A percentile compares a stretch with the other conserved stretches of the same genome.
These are phyloP conservation scores for Copidosoma aretas DNA, from an alignment of 2,888 invertebrate species.

Conservation along the genomic window DNA sequence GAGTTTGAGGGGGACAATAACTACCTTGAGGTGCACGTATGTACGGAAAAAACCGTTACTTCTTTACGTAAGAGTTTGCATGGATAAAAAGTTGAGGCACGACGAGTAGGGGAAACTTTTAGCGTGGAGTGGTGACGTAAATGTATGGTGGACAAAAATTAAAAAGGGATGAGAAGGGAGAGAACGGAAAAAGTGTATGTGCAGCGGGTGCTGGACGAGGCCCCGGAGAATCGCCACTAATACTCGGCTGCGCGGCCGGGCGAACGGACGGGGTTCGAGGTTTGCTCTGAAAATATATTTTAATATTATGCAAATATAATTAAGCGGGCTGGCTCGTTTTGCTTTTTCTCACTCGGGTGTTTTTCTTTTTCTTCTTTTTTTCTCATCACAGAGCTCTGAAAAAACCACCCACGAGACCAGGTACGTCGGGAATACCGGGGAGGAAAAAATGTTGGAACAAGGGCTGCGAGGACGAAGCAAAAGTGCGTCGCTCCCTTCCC, in stretches of 20 bases:
- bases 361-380: conserved; percentile 24
- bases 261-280: conserved; percentile 42
- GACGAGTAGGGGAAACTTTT: background rate
- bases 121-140: background rate
- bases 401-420: conserved; percentile 18
- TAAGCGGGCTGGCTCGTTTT: conserved; percentile 45
- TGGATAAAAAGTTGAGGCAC: background rate
- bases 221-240: conserved; percentile 51
- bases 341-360: too few species aligned
- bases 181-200: conserved; percentile 34
- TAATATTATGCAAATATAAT: conserved; percentile 60
- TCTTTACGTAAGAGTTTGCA: too few species aligned
- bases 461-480: background rate
- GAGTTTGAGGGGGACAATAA: too few species aligned
- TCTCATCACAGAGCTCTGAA: background rate
- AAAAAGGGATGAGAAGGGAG: conserved; percentile 12
- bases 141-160: conserved; percentile 14
- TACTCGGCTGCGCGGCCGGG: conserved; percentile 46
- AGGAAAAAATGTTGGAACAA: background rate
- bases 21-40: too few species aligned
- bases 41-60: background rate
- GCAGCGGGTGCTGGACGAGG: conserved; percentile 40
- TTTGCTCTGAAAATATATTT: conserved; percentile 58
- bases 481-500: conserved; percentile 1
- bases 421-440: conserved; percentile 21